Evolutionary conservation across 2,113 vertebrate species (phyloP), one percentile per base, ranked within the genome.

Genomic region (Ammodramus savannarum): DNA sequence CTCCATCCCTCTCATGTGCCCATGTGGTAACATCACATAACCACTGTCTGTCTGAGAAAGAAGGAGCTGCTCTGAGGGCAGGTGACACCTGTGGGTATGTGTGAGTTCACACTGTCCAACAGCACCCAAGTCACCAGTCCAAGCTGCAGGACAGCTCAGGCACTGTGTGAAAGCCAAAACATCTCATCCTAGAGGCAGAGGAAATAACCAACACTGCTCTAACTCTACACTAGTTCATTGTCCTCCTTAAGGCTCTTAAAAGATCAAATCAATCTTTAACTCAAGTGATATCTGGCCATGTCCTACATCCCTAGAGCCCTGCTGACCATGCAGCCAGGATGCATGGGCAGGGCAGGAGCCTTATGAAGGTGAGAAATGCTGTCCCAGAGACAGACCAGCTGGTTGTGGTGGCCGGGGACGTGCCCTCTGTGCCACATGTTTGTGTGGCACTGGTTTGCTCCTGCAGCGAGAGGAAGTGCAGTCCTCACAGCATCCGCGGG

Each of bases 251-350:
- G 8, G 25, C 31, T 74, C 57, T 83, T 77, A 51, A 74, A 90
- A 61, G 27, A 31, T 8, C 46, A 85, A 87, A 69, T 54, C 43
- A 8, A 75, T n/a, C 73, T 71, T 18, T 48, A 31, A 46, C 16
- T 22, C 36, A 74, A 38, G 32, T 11, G n/a, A 11, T 54, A 58
- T 3, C 38, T 26, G 22, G 27, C 73, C 21, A 22, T 0, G 1
- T 54, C 22, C 4, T 8, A 3, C 16, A 57, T 26, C 32, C 25
- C 49, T 17, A 52, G 54, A 61, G 58, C 15, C 19, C 54, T 54
- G 38, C 15, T 1, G 6, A 32, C 61, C 29, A 32, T 0, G 0
- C 31, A 85, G 26, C 6, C 3, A 3, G 62, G 48, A 63, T 58
- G 38, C 39, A 19, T 1, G 5, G n/a, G 17, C 39, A 32, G 66